Base-by-base conservation (phyloP, 37 sponge, comb jelly and placozoan genomes). In the Axinella damicornis region DNA sequence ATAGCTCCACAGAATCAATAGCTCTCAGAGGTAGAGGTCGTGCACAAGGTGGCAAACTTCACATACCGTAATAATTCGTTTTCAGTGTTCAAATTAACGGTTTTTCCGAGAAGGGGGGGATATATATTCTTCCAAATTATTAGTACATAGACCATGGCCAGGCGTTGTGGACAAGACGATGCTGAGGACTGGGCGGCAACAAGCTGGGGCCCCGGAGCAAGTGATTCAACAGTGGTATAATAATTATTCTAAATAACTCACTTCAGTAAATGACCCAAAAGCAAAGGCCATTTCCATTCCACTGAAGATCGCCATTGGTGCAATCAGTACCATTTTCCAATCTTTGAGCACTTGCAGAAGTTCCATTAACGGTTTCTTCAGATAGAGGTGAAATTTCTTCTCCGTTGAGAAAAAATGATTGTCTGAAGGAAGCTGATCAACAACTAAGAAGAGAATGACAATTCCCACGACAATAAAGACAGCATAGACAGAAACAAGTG, bases 191-290 rank as follows among this genome's bases (percentile, higher is more conserved):
- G n/a, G n/a, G n/a, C n/a, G n/a, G n/a, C n/a, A n/a, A n/a, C n/a
- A n/a, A n/a, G n/a, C n/a, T n/a, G n/a, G n/a, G n/a, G n/a, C n/a
- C n/a, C n/a, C n/a, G n/a, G n/a, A n/a, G n/a, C n/a, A n/a, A n/a
- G n/a, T n/a, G n/a, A n/a, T n/a, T n/a, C n/a, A n/a, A n/a, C n/a
- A n/a, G n/a, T n/a, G n/a, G n/a, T n/a, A n/a, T n/a, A n/a, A n/a
- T n/a, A n/a, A 46, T 12, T 9, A 46, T 9, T 12, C 40, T 6
- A 74, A 4, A 12, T 46, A 46, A 73, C 75, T 55, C 55, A 87
- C 88, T 65, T 73, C 52, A 9, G 88, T 73, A 63, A 87, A 87
- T 52, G 80, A 46, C n/a, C 81, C 88, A 53, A 28, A 76, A 5
- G 41, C 31, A 57, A 76, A 88, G 0, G 83, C 59, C 21, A 74